Base-by-base conservation (phyloP, 2,888 invertebrate genomes). In the Cheilosia vernalis region DNA sequence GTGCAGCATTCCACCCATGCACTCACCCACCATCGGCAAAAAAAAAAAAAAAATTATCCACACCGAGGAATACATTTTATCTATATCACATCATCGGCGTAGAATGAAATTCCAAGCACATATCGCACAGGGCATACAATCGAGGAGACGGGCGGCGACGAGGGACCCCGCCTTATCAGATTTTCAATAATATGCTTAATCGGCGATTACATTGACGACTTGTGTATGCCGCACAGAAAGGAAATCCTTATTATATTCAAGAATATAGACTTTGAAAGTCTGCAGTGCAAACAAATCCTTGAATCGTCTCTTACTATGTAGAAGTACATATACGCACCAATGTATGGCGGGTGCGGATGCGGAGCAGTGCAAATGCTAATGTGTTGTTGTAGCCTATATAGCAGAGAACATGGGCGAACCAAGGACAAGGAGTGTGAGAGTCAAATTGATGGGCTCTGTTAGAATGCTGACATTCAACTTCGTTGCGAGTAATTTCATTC, bases 401-500 rank as follows among this genome's bases (percentile, higher is more conserved):
- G 77, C 67, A 19, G 76, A 85, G 76, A 80, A 61, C 64, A 55
- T 60, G 3, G 17, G 64, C 44, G 33, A 47, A 15, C 17, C 15
- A 15, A 19, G 33, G 42, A 21, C 15, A 15, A 19, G 33, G 42
- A 21, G 33, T 9, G 56, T 33, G 60, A 55, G 6, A 9, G 19
- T 9, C 60, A 80, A 85, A 85, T 85, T 81, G 76, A 81, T 81
- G 72, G 61, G 49, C 81, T 60, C 27, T 70, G 58, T 63, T 66
- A 76, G 61, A 81, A 77, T 81, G 85, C 85, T 85, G 85, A 85
- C 81, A 81, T 85, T 85, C 85, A 81, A 85, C 56, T 85, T 85
- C 76, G 85, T 80, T 81, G 76, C 85, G 85, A 79, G 81, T 85
- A 85, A 85, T 85, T 85, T 85, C 81, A 80, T 85, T 85, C 81